Percentiles rank a stretch among this genome's conserved stretches.
phyloP scores from a whole-genome alignment of 2,113 vertebrate genomes.

The Phaethornis superciliosus region DNA sequence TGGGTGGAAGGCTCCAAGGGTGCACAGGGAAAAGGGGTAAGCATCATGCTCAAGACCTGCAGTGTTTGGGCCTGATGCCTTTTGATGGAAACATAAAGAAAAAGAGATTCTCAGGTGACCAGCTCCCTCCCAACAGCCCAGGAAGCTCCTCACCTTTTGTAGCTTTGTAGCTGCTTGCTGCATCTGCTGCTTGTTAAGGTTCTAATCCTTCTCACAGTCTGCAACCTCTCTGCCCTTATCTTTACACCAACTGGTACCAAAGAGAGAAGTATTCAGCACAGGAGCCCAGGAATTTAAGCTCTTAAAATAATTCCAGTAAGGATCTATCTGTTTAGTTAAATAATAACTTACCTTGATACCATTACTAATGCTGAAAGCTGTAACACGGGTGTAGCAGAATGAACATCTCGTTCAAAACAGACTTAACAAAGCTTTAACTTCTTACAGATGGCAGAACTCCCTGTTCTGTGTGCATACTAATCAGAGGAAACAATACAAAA shows the following conservation, averaged over 20 bases:
- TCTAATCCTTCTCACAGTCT: background rate
- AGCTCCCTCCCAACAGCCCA: no score
- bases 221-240: background rate
- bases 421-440: background rate
- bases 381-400: background rate
- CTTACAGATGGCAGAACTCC: background rate
- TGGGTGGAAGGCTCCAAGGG: no score
- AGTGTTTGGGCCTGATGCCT: no score
- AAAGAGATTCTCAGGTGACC: no score
- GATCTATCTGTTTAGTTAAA: background rate
- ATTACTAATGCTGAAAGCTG: background rate
- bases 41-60: no score
- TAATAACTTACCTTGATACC: background rate
- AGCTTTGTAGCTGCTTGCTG: background rate
- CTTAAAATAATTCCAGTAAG: background rate
- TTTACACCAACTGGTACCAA: constrained; percentile 30
- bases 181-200: background rate
- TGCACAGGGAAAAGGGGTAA: no score
- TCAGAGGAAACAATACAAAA: background rate
- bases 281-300: background rate
- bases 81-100: no score
- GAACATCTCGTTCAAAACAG: background rate
- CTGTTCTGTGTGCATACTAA: background rate
- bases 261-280: constrained; percentile 28
- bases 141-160: no score